Base-by-base conservation (phyloP, 2,888 invertebrate species). In the Lasioglossum morio region DNA sequence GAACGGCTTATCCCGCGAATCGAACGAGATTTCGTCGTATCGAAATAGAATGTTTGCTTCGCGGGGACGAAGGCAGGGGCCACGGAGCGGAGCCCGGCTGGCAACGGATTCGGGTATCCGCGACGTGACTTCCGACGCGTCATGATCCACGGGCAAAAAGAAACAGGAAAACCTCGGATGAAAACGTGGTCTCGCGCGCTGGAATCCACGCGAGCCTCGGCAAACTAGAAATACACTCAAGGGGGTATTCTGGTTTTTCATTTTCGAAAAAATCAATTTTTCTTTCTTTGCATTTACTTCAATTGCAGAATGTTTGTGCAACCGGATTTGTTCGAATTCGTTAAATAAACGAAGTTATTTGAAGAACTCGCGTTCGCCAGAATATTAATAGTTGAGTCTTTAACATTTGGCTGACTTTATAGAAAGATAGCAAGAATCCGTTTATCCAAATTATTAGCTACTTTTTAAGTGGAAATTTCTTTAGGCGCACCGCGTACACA, bases 11-110 rank as follows among this genome's bases (percentile, higher is more conserved):
- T 72, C 77, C 72, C 84, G 77, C 16, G 77, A 74, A 84, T 84
- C 77, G 84, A 83, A 77, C 77, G 77, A 83, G 77, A 73, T 73
- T 60, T 77, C 84, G 73, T 70, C 69, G 77, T 70, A 84, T 84
- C 84, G 77, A 84, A 84, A 84, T 84, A 84, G 84, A 84, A 84
- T 43, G 84, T 77, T 84, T 37, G 77, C 46, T 46, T 77, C 69
- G 70, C 78, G 72, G 72, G 77, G 53, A 72, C 77, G 53, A 69
- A 37, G 69, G 66, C 77, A 69, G 76, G 63, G 60, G 40, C 19
- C 63, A 30, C 63, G 27, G 3, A 12, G 4, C 37, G 27, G 16
- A 77, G 37, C 8, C 37, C 34, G 66, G 46, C 40, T 37, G 69
- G 72, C 57, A 73, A 30, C 77, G 72, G 23, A 72, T 76, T 76